phyloP scores from a whole-genome alignment of 2,888 invertebrate genomes.

The Syrista parreyssii region DNA sequence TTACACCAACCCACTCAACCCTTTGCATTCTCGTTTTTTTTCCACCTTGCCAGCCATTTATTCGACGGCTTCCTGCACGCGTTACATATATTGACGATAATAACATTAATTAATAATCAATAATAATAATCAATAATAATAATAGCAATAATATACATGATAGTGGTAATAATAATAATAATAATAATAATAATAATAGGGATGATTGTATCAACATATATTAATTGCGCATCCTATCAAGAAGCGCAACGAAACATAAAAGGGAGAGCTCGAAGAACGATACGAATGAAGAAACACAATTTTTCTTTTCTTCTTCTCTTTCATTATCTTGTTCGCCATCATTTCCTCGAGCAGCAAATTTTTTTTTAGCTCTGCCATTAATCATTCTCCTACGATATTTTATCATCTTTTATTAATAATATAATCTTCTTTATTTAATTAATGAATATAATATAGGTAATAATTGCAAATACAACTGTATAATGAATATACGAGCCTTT shows the following conservation, averaged over 20 bases:
- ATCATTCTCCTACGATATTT: constrained; percentile 19
- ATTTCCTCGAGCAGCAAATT: not conserved
- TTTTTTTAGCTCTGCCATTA: not conserved
- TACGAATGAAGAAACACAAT: not conserved
- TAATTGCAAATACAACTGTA: constrained; percentile 59
- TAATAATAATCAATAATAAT: not conserved
- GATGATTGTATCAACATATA: not conserved
- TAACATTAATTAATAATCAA: not conserved
- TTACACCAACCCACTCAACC: not conserved
- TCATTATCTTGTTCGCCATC: not conserved
- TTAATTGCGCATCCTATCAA: not conserved
- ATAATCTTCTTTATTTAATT: constrained; percentile 32
- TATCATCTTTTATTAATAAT: constrained; percentile 21
- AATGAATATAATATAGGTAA: constrained; percentile 51
- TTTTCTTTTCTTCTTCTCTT: not conserved
- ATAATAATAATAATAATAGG: not conserved
- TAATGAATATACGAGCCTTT: constrained; percentile 60
- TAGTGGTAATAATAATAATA: not conserved
- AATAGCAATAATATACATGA: not conserved
- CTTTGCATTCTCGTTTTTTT: not conserved
- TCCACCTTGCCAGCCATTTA: not conserved
- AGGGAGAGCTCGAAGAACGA: not conserved
- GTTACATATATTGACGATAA: not conserved
- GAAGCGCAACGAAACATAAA: not conserved
- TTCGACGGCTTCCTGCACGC: not conserved